phyloP scores from a whole-genome alignment of 2,113 vertebrate genomes.

The Gnathonemus echidnorhynchus region DNA sequence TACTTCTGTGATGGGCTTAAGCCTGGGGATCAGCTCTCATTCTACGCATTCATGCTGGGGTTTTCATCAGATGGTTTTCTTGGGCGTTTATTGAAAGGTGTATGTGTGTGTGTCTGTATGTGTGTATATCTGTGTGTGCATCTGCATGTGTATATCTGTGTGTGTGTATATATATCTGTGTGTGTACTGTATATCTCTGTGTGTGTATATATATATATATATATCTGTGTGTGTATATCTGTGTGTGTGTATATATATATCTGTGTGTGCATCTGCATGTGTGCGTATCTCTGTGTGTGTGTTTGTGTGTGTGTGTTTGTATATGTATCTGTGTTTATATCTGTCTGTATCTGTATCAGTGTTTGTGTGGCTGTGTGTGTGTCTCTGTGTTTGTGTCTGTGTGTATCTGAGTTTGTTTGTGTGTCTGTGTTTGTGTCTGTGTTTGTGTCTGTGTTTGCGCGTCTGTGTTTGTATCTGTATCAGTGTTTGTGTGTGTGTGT shows the following conservation, averaged over 20 bases:
- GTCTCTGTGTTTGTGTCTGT: background rate
- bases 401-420: too few species aligned
- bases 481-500: too few species aligned
- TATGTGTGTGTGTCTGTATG: background rate
- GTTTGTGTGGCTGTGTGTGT: background rate
- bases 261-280: too few species aligned
- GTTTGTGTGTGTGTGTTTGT: too few species aligned
- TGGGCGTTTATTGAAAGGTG: background rate
- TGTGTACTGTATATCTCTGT: too few species aligned
- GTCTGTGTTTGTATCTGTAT: too few species aligned
- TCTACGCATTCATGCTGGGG: background rate
- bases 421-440: background rate
- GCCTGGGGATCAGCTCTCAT: background rate
- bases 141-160: accelerated
- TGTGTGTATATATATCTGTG: too few species aligned
- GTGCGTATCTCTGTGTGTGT: background rate
- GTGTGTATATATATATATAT: too few species aligned
- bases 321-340: too few species aligned
- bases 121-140: background rate
- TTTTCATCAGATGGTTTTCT: background rate
- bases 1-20: background rate
- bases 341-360: too few species aligned
- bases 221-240: too few species aligned
- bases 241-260: too few species aligned
- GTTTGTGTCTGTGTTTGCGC: background rate